These are phyloP conservation scores for Spongilla lacustris DNA, from an alignment of 37 sponge, comb jelly and placozoan species.

Conservation along the genomic window DNA sequence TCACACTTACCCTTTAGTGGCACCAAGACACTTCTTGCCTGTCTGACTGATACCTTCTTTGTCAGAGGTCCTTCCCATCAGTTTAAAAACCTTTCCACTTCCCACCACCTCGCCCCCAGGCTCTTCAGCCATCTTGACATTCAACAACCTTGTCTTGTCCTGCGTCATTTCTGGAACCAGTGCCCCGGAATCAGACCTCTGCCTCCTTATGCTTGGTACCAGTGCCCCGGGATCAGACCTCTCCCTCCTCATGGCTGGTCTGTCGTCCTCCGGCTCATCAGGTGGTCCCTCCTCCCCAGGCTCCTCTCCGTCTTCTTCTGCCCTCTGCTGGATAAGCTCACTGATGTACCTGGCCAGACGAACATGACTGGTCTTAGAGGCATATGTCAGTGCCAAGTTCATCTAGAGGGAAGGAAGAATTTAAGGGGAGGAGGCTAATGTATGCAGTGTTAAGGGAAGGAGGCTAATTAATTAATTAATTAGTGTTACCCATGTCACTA, in stretches of 20 bases:
- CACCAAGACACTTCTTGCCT: not conserved
- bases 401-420: slow-evolving; percentile 32
- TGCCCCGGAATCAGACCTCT: not conserved
- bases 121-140: not conserved
- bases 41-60: not conserved
- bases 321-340: slow-evolving; percentile 55
- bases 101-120: not conserved
- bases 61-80: not conserved
- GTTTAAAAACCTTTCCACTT: not conserved
- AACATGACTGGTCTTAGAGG: slow-evolving; percentile 45
- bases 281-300: not conserved
- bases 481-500: too few relatives aligned
- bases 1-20: not conserved
- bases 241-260: not conserved
- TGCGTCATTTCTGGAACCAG: not conserved
- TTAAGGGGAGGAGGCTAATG: not conserved
- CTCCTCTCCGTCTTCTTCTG: not conserved
- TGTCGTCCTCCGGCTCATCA: not conserved
- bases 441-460: not conserved
- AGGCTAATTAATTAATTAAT: too few relatives aligned
- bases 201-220: not conserved
- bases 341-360: slow-evolving; percentile 59
- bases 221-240: not conserved
- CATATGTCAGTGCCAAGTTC: slow-evolving; percentile 72
- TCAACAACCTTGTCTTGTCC: not conserved